Conservation (phyloP, 2,113 vertebrate species). For the Columba janthina region DNA sequence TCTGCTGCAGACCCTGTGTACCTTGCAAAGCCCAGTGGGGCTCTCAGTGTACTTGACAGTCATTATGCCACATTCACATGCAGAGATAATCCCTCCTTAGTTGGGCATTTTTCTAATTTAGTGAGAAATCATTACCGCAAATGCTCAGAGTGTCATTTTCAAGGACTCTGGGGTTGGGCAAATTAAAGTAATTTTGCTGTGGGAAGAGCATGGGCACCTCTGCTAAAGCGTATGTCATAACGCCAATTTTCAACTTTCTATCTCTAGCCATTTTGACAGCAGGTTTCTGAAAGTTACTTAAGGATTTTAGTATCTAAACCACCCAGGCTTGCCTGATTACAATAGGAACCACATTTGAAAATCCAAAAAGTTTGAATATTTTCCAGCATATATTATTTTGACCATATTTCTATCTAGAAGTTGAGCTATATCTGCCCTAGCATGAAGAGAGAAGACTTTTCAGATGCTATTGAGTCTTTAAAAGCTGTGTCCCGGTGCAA, state of each 20-base stretch:
- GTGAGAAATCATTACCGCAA: constrained; percentile 68
- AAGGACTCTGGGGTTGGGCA: constrained; percentile 56
- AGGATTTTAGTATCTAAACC: constrained; percentile 42
- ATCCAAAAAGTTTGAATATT: neutral
- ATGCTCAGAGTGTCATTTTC: constrained; percentile 67
- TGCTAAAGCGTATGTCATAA: constrained; percentile 54
- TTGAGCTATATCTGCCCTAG: neutral
- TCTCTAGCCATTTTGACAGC: constrained; percentile 18
- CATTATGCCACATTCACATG: constrained; percentile 68
- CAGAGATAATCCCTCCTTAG: constrained; percentile 71
- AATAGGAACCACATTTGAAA: neutral
- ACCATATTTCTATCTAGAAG: neutral
- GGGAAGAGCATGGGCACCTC: constrained; percentile 46
- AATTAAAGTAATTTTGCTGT: constrained; percentile 70
- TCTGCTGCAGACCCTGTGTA: constrained; percentile 34
- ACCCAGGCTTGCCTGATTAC: neutral
- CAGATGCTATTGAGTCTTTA: neutral
- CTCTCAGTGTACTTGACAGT: constrained; percentile 66
- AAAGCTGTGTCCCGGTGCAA: neutral
- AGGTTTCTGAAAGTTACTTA: constrained; percentile 46
- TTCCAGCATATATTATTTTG: neutral
- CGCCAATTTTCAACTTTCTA: constrained; percentile 53
- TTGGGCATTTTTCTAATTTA: constrained; percentile 72
- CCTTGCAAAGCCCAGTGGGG: constrained; percentile 53
- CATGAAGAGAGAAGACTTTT: neutral